Evolutionary conservation across 1,140 invertebrate species (phyloP), one percentile per base, ranked within the genome.

Genomic region (Drosophila auraria): DNA sequence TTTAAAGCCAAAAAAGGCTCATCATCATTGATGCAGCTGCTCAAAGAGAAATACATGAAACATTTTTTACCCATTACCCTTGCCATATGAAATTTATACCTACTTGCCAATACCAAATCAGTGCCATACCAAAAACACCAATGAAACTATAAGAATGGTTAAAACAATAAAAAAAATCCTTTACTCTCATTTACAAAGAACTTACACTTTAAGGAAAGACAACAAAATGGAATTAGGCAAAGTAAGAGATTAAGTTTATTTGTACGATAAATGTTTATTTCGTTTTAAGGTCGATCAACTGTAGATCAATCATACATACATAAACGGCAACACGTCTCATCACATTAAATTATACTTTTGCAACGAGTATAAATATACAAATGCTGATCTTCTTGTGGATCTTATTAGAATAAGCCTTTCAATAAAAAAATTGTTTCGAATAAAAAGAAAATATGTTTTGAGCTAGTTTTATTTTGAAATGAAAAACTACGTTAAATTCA

Each of bases 71-170:
- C 68, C 49, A 69, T 65, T 36, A 23, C 33, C 25, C 33, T 80
- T 78, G 80, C 80, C 77, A 82, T 87, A 87, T 61, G 44, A 64
- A 36, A 47, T 49, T 38, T 56, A 50, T 58, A 59, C 42, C 56
- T 47, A 45, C 45, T 75, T 80, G 69, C 38, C 74, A 82, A 87
- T 82, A 83, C 87, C 87, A 90, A 91, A 90, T 78, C 71, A 59
- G 87, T 90, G 87, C 87, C 87, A 90, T 90, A 81, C 87, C 87
- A 90, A 90, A 90, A 89, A 84, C 23, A 87, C 57, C 45, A 74
- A 56, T 33, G 50, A 8, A 73, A 63, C 49, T 25, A 54, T 15
- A 54, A 53, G 27, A 87, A 78, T 68, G 62, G 42, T 51, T 76
- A 60, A 40, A 40, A 25, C 20, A 40, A 57, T 60, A 66, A 49